Base-by-base conservation (phyloP, 2,113 vertebrate species). In the Burhinus oedicnemus region DNA sequence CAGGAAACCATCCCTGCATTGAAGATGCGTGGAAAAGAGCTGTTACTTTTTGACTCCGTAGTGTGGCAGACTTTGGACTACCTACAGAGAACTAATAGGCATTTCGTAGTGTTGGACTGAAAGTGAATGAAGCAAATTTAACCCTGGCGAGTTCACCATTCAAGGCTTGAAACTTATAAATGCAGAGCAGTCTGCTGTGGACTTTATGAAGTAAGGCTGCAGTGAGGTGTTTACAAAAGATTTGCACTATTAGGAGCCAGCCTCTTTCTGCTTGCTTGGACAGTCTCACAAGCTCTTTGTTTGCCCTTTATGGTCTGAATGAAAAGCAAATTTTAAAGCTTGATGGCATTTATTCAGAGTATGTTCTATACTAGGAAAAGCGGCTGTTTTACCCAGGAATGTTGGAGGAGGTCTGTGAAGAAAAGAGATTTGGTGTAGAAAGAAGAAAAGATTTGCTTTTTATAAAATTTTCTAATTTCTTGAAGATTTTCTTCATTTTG, bases 291-390 rank as follows among this genome's bases (percentile, higher is more conserved):
- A 95, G 70, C 22, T 85, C 72, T 83, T 95, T 95, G 76, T 94
- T 96, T 96, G 93, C 68, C 79, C 83, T 96, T 94, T 95, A 76
- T 86, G 44, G 42, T 83, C 45, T 81, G 60, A 91, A 88, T 79
- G 70, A 95, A 96, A 96, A 84, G 60, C 51, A 94, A 83, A 94
- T 96, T 96, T 96, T 96, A 95, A 95, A 95, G 90, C 74, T 83
- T 87, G 66, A 87, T 91, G 85, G 44, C 62, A 96, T 97, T 95
- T 96, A 95, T 93, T 95, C 82, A 89, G 70, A 72, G 19, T 88
- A 87, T 74, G 70, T 83, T 89, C 42, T 91, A 26, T 60, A 79
- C 19, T 66, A 34, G 58, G 55, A 85, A 94, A 81, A 79, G 55
- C 57, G 45, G 8, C 30, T 75, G 18, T 16, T 89, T 81, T 68